These are phyloP conservation scores for Cnemophilus loriae DNA, from an alignment of 2,113 vertebrate genomes.

Conservation along the genomic window DNA sequence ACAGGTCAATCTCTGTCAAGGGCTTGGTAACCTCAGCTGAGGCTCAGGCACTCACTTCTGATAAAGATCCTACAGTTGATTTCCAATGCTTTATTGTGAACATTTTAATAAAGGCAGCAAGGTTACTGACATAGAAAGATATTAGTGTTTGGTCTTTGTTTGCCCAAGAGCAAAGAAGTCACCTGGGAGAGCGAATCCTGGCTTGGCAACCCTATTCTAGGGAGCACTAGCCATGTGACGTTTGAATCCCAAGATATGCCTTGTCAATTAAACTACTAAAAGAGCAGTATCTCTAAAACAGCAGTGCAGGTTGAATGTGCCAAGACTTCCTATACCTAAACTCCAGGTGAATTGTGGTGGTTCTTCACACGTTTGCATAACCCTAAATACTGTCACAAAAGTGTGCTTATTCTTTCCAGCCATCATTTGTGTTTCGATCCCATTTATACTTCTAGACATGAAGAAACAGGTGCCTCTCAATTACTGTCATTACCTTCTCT, in stretches of 20 bases:
- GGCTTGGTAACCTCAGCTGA: neutral
- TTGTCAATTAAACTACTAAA: neutral
- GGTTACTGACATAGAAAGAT: neutral
- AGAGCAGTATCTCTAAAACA: neutral
- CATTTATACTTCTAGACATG: neutral
- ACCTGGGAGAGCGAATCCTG: neutral
- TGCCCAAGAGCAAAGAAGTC: neutral
- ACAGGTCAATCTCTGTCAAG: neutral
- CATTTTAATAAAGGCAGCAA: neutral
- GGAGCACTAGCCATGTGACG: neutral
- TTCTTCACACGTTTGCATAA: neutral
- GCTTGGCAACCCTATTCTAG: neutral
- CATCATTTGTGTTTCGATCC: neutral
- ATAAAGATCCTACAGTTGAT: neutral
- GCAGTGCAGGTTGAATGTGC: neutral
- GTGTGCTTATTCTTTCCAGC: neutral
- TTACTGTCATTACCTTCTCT: neutral
- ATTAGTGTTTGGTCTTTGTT: neutral
- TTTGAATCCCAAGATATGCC: neutral
- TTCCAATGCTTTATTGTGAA: neutral
- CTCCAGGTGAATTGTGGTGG: neutral
- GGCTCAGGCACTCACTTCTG: neutral
- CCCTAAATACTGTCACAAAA: neutral
- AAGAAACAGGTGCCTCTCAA: neutral
- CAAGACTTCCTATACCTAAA: neutral